Evolutionary conservation across 53 echinoderm and acorn worm species (phyloP).

Genomic region (Paelopatides confundens): DNA sequence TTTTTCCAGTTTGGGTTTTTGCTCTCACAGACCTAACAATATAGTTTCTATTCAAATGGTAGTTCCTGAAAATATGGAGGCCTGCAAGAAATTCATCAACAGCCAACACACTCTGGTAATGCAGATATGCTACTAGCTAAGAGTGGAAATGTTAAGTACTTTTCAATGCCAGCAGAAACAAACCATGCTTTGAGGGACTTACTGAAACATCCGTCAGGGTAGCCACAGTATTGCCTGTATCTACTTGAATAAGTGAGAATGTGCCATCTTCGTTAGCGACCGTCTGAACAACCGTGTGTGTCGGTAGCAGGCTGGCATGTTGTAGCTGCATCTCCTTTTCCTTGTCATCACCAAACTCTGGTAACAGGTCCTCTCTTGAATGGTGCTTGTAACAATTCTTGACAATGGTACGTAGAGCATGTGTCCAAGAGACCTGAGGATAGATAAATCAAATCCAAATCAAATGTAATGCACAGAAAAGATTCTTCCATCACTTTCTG

Average conservation of each 20-base stretch:
- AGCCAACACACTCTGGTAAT: no score
- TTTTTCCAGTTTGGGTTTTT: no score
- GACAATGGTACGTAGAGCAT: conserved; percentile 95
- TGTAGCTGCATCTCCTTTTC: conserved; percentile 82
- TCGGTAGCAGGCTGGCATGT: conserved; percentile 80
- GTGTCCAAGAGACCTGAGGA: conserved; percentile 97
- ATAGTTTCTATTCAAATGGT: no score
- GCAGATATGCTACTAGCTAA: no score
- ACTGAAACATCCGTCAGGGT: conserved; percentile 91
- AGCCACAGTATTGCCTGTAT: conserved; percentile 91
- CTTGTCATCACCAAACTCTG: conserved; percentile 83
- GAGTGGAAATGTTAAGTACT: no score
- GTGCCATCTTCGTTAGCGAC: conserved; percentile 97
- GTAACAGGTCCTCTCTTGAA: conserved; percentile 88
- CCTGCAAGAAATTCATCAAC: neutral
- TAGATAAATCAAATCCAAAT: no score
- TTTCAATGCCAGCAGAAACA: no score
- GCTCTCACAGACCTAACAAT: no score
- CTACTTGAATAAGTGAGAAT: conserved; percentile 94
- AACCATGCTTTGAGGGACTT: no score
- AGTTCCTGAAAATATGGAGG: neutral
- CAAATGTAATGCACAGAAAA: no score
- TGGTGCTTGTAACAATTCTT: conserved; percentile 99
- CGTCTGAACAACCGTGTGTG: conserved; percentile 95
- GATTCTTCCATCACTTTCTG: no score